Evolutionary conservation across 2,113 vertebrate genomes (phyloP).

Genomic region (Megaleporinus macrocephalus): DNA sequence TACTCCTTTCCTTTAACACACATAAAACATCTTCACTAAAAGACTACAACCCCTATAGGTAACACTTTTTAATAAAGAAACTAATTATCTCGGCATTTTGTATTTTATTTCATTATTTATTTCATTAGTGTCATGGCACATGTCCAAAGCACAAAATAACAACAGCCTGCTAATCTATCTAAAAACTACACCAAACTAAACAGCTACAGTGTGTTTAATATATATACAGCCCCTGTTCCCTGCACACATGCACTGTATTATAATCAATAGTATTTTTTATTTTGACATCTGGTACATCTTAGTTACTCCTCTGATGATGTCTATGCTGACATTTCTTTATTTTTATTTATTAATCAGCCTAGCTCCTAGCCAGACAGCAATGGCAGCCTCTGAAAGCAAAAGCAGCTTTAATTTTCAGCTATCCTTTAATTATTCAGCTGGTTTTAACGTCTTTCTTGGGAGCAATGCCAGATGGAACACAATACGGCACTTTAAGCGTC

Average conservation of each 20-base stretch:
- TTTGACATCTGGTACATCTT: background rate
- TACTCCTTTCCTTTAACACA: background rate
- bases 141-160: no score
- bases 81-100: background rate
- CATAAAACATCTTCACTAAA: conserved; percentile 3
- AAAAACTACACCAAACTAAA: no score
- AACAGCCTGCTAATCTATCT: no score
- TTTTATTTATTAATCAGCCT: background rate
- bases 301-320: background rate
- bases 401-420: background rate
- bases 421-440: conserved; percentile 10
- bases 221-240: no score
- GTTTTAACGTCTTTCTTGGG: background rate
- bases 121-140: no score
- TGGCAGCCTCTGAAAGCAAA: background rate
- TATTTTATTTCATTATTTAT: no score
- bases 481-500: background rate
- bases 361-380: background rate
- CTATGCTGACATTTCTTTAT: background rate
- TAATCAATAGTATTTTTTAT: background rate
- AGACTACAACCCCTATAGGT: background rate
- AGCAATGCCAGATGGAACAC: background rate
- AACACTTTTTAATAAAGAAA: background rate
- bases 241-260: no score
- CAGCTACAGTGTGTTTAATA: no score